phyloP scores from a whole-genome alignment of 2,888 invertebrate genomes.

The Seira sanloemensis region DNA sequence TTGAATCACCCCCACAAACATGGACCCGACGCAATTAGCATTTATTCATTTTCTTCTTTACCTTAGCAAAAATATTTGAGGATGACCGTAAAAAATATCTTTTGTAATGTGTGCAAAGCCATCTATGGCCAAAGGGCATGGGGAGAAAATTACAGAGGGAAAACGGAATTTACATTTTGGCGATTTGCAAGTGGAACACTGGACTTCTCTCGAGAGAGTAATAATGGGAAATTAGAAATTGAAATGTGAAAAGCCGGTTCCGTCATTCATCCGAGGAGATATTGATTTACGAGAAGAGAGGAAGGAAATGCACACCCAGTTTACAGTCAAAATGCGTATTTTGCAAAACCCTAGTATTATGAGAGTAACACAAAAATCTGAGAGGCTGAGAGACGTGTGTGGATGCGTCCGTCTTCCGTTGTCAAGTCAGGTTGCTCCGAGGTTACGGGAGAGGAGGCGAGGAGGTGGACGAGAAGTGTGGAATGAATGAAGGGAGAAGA shows the following conservation, averaged over 20 bases:
- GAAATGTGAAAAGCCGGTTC: conserved; percentile 28
- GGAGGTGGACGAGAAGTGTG: conserved; percentile 10
- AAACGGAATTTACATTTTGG: too few species aligned
- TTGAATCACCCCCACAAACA: conserved; percentile 5
- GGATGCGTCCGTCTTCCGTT: too few species aligned
- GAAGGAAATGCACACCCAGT: conserved; percentile 10
- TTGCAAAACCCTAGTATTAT: background rate
- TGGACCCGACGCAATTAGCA: conserved; percentile 1
- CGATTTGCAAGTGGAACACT: background rate
- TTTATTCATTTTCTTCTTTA: conserved; percentile 6
- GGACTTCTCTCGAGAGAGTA: background rate
- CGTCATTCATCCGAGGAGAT: conserved; percentile 14
- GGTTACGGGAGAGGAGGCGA: background rate
- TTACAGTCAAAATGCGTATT: background rate
- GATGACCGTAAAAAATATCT: background rate
- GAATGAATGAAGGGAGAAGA: background rate
- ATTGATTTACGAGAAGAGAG: conserved; percentile 26
- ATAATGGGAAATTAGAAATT: conserved; percentile 7
- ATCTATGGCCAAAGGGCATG: background rate
- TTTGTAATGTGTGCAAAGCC: too few species aligned
- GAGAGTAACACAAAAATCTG: background rate
- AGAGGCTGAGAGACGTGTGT: background rate
- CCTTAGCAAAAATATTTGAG: background rate
- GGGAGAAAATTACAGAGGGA: too few species aligned
- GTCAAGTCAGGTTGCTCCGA: background rate